phyloP scores from a whole-genome alignment of 2,113 vertebrate species.

The Sinocyclocheilus grahami region DNA sequence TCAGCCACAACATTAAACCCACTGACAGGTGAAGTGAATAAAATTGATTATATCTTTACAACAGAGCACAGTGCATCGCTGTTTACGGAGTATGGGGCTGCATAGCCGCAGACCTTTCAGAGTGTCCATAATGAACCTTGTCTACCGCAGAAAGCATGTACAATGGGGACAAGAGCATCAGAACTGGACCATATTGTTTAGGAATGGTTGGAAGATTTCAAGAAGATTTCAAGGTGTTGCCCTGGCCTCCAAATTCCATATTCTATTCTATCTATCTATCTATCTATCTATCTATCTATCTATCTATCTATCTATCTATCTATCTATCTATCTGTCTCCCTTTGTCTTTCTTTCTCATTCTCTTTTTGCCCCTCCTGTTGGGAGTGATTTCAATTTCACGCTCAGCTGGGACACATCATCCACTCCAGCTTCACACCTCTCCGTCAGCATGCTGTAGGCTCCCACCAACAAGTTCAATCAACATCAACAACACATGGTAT shows the following conservation, averaged over 20 bases:
- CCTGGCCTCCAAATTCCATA: no score
- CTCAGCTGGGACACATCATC: constrained; percentile 41
- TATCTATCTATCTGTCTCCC: neutral
- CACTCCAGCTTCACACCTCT: constrained; percentile 37
- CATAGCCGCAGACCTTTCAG: no score
- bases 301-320: neutral
- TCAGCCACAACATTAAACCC: no score
- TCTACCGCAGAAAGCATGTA: neutral
- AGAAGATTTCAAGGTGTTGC: no score
- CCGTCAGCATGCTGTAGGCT: constrained; percentile 14
- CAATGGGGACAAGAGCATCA: neutral
- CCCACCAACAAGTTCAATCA: constrained; percentile 31
- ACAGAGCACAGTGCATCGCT: neutral
- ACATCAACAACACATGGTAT: constrained; percentile 36
- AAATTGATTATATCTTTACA: neutral
- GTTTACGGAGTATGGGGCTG: neutral
- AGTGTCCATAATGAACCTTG: neutral
- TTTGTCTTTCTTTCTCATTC: constrained; percentile 3
- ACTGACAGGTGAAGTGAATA: no score
- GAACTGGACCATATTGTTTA: neutral
- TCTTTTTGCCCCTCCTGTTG: constrained; percentile 16
- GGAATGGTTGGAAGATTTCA: no score
- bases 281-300: neutral
- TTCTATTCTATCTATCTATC: neutral
- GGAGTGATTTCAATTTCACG: constrained; percentile 44